Percentiles rank a stretch among this genome's conserved stretches.
Evolutionary conservation across 2,113 vertebrate species (phyloP).

Genomic region (Cricetomys ansorgei): DNA sequence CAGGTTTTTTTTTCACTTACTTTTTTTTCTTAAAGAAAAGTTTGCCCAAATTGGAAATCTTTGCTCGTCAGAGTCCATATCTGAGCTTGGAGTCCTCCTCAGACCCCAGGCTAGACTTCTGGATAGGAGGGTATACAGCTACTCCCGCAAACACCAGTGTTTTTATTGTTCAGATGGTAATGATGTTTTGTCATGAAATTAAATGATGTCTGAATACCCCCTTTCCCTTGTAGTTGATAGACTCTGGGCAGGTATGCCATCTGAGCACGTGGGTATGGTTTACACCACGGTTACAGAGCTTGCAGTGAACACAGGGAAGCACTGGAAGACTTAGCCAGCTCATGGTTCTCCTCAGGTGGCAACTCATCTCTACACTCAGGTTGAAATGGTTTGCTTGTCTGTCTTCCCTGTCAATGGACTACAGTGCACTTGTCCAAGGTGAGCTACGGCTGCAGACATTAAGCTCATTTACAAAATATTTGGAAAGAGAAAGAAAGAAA

Average conservation of each 20-base stretch:
- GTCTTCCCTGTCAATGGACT: not conserved
- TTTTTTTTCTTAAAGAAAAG: not conserved
- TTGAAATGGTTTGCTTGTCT: slow-evolving; percentile 24
- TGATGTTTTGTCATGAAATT: not conserved
- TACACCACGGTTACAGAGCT: not conserved
- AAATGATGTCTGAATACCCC: not conserved
- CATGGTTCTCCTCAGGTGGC: slow-evolving; percentile 65
- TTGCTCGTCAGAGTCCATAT: not conserved
- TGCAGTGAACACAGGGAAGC: not conserved
- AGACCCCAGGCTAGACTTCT: not conserved
- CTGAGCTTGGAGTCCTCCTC: not conserved
- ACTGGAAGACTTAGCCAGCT: slow-evolving; percentile 24
- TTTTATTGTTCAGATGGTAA: not conserved
- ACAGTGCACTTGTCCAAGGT: slow-evolving; percentile 22
- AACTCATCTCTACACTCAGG: not conserved
- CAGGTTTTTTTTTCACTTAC: no score
- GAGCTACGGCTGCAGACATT: slow-evolving; percentile 57
- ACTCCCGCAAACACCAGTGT: not conserved
- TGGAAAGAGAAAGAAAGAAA: not conserved
- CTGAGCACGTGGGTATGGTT: not conserved
- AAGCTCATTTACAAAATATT: slow-evolving; percentile 55
- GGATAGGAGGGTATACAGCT: not conserved
- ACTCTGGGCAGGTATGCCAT: not conserved
- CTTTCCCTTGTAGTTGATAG: not conserved
- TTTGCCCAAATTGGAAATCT: not conserved